Percentiles rank a stretch among this genome's conserved stretches.
Evolutionary conservation across 1,140 invertebrate genomes (phyloP).

Genomic region (Geopemphigus sp.): DNA sequence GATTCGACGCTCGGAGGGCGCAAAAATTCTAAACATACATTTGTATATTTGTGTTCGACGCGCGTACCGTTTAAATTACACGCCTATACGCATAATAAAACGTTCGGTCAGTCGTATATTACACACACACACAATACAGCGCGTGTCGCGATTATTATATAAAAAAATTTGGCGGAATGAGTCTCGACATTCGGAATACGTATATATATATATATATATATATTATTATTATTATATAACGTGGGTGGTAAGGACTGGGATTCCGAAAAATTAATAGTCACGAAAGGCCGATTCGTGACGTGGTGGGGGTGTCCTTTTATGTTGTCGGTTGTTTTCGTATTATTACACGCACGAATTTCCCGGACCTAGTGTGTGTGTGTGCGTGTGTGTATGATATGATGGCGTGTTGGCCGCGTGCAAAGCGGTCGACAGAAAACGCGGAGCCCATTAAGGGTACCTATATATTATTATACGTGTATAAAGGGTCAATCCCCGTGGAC

Average conservation of each 20-base stretch:
- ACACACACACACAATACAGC: too few relatives aligned
- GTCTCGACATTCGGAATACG: too few relatives aligned
- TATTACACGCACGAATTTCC: slow-evolving; percentile 43
- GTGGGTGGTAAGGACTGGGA: not conserved
- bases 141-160: too few relatives aligned
- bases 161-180: too few relatives aligned
- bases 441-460: not conserved
- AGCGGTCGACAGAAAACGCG: slow-evolving; percentile 1
- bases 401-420: not conserved
- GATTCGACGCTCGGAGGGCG: too few relatives aligned
- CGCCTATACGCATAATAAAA: too few relatives aligned
- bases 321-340: slow-evolving; percentile 37
- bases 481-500: slow-evolving; percentile 9
- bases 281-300: not conserved
- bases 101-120: too few relatives aligned
- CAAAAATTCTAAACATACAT: too few relatives aligned
- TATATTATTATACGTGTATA: slow-evolving; percentile 9
- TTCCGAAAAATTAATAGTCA: slow-evolving; percentile 39
- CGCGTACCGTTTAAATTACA: too few relatives aligned
- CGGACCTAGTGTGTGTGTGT: not conserved
- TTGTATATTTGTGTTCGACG: too few relatives aligned
- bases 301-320: slow-evolving; percentile 10
- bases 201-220: too few relatives aligned
- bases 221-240: too few relatives aligned
- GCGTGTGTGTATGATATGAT: not conserved